phyloP scores from a whole-genome alignment of 1,140 invertebrate genomes.

The Magallana ariakensis region DNA sequence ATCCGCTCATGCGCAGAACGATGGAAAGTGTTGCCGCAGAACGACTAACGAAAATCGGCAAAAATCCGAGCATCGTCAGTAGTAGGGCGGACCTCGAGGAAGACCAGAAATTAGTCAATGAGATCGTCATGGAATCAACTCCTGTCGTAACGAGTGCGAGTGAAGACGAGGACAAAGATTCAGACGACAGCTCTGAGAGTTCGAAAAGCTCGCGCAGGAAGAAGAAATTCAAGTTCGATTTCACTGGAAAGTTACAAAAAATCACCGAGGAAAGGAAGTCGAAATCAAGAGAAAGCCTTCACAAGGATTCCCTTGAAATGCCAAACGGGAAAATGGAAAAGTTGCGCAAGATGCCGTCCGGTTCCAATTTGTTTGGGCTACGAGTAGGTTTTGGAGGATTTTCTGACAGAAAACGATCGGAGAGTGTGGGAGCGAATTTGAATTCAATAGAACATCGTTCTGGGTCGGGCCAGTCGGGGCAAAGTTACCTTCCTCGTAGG shows the following conservation, averaged over 20 bases:
- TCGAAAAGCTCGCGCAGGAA: conserved; percentile 73
- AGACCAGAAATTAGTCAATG: conserved; percentile 77
- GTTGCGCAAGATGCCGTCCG: conserved; percentile 74
- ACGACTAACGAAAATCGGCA: conserved; percentile 98
- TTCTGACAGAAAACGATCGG: conserved; percentile 72
- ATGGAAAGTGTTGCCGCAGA: conserved; percentile 99
- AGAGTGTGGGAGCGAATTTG: conserved; percentile 73
- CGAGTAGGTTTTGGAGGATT: conserved; percentile 64
- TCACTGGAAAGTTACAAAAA: conserved; percentile 72
- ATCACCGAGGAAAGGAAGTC: conserved; percentile 76
- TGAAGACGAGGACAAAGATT: conserved; percentile 76
- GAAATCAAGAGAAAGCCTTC: conserved; percentile 67
- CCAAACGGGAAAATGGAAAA: conserved; percentile 63
- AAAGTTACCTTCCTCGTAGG: conserved; percentile 55
- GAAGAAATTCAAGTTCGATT: conserved; percentile 76
- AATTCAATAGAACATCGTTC: conserved; percentile 55
- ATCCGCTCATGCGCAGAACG: conserved; percentile 97
- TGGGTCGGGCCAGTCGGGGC: conserved; percentile 55
- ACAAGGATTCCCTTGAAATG: conserved; percentile 62
- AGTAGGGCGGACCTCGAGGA: conserved; percentile 86
- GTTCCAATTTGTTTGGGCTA: conserved; percentile 75
- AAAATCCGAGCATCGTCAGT: conserved; percentile 97
- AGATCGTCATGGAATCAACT: conserved; percentile 77
- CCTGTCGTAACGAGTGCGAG: conserved; percentile 76
- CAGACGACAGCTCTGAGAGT: conserved; percentile 75